phyloP scores from a whole-genome alignment of 2,797 vertebrate genomes.

The Acanthornis magna region DNA sequence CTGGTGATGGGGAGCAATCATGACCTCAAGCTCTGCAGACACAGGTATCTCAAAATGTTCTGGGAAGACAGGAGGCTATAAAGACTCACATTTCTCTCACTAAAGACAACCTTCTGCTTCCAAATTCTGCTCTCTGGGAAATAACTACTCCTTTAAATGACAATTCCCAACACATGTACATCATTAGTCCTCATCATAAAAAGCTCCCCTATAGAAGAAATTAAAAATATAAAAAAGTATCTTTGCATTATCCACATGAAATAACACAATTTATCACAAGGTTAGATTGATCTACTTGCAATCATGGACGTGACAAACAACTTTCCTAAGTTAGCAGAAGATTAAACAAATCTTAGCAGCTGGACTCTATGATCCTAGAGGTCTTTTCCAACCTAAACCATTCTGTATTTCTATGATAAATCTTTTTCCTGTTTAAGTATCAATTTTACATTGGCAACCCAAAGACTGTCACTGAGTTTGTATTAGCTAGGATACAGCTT shows the following conservation, averaged over 20 bases:
- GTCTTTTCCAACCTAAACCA: background rate
- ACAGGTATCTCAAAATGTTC: background rate
- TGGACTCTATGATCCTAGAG: background rate
- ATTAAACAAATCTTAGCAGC: background rate
- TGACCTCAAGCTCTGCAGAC: background rate
- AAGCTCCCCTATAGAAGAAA: background rate
- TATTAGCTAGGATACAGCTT: background rate
- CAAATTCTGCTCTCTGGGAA: background rate
- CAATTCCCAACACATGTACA: background rate
- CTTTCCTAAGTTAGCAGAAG: background rate
- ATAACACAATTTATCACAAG: background rate
- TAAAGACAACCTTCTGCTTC: background rate
- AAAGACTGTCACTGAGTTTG: background rate
- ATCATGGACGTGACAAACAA: background rate
- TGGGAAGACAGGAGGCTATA: background rate
- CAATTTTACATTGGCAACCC: background rate
- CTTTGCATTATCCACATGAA: background rate
- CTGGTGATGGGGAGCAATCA: background rate
- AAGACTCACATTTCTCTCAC: background rate
- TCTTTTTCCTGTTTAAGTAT: background rate
- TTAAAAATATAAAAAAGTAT: background rate
- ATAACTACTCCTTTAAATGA: background rate
- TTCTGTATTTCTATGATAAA: background rate
- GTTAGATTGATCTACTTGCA: background rate
- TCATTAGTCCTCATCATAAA: background rate